Conservation (phyloP, 2,888 invertebrate species). For the Drosophila conformis region DNA sequence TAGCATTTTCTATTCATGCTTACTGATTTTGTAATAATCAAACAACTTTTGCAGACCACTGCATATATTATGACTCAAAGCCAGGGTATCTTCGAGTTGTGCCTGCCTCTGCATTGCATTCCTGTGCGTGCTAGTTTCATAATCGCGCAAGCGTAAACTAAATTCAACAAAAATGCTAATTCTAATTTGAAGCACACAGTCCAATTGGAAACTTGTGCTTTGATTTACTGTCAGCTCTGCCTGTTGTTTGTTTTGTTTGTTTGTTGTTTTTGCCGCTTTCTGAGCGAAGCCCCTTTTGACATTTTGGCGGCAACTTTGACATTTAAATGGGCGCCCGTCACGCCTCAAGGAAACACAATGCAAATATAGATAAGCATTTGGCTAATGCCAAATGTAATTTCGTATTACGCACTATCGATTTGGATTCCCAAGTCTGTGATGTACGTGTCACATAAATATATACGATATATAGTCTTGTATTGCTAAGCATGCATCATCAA, state of each 20-base stretch:
- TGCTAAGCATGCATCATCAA: conserved; percentile 16
- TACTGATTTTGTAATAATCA: too few species aligned
- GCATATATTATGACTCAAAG: neutral
- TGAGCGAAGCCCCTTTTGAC: conserved; percentile 32
- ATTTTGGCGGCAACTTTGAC: conserved; percentile 58
- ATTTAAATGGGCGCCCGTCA: conserved; percentile 46
- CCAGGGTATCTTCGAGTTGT: conserved; percentile 23
- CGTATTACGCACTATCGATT: conserved; percentile 34
- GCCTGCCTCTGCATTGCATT: conserved; percentile 4
- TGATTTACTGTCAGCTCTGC: conserved; percentile 23
- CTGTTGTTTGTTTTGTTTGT: neutral
- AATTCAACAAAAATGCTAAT: conserved; percentile 39
- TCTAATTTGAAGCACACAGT: conserved; percentile 37
- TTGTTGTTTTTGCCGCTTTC: conserved; percentile 9
- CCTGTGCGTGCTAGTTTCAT: conserved; percentile 14
- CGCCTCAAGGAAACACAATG: conserved; percentile 33
- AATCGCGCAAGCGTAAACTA: conserved; percentile 44
- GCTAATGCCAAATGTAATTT: conserved; percentile 37
- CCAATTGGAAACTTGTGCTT: conserved; percentile 34
- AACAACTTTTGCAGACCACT: neutral
- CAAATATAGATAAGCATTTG: conserved; percentile 31
- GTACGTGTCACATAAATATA: conserved; percentile 29
- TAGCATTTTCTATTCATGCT: too few species aligned
- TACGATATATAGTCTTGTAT: conserved; percentile 3
- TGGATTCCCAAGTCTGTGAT: neutral